A percentile compares a stretch with the other conserved stretches of the same genome.
Conservation (phyloP, 37 sponge, comb jelly and placozoan species). For the Beroe forskalii region DNA sequence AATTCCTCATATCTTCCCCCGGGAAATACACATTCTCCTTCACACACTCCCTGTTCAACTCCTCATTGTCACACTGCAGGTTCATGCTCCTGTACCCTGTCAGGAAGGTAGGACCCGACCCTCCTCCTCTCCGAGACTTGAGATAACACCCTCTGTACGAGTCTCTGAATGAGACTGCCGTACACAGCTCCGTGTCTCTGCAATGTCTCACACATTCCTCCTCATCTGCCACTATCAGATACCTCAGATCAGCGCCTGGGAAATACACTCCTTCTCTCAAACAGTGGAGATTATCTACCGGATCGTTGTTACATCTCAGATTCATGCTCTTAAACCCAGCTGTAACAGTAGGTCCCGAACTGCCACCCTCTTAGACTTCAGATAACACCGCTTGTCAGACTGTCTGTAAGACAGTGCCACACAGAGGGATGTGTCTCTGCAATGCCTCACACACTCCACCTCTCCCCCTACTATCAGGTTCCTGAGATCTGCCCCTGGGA, state of each 20-base stretch:
- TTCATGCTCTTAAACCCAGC: neutral
- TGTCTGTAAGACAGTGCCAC: neutral
- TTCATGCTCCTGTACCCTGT: neutral
- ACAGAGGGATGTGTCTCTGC: neutral
- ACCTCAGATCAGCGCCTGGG: neutral
- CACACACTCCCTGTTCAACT: neutral
- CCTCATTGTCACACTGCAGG: neutral
- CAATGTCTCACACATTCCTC: slow-evolving; percentile 15
- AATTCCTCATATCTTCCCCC: neutral
- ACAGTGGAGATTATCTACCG: neutral
- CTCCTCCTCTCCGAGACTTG: neutral
- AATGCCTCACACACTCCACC: neutral
- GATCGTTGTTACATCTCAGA: neutral
- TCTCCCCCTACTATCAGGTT: neutral
- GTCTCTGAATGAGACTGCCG: neutral
- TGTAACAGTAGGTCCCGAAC: neutral
- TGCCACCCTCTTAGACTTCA: neutral
- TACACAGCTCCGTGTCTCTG: neutral
- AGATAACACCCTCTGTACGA: neutral
- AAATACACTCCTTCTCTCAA: neutral
- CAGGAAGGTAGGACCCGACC: neutral
- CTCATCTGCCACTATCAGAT: neutral
- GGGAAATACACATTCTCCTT: neutral
- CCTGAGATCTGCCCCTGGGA: neutral
- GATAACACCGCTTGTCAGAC: slow-evolving; percentile 3